phyloP scores from a whole-genome alignment of 2,797 vertebrate species.

The Lagocephalus sceleratus region DNA sequence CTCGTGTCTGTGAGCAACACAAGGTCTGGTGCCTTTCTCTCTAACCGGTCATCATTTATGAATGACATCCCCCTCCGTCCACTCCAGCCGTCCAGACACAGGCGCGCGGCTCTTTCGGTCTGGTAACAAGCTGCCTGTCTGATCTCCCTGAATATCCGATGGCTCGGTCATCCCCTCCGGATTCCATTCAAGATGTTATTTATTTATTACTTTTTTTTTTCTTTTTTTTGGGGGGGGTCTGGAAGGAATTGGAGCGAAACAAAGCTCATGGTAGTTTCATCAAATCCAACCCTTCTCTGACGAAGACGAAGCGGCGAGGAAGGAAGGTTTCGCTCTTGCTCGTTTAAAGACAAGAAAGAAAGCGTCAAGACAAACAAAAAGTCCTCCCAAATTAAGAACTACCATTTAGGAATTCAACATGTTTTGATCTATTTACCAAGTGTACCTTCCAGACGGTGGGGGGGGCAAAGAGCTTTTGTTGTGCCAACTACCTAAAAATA shows the following conservation, averaged over 20 bases:
- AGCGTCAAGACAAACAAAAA: too few species aligned
- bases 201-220: conserved; percentile 16
- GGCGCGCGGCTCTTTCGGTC: conserved; percentile 15
- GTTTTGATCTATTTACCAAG: too few species aligned
- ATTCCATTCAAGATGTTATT: conserved; percentile 24
- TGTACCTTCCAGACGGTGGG: too few species aligned
- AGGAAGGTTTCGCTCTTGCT: too few species aligned
- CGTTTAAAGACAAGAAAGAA: too few species aligned
- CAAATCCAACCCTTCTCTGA: too few species aligned
- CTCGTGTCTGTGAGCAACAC: conserved; percentile 16
- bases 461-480: conserved; percentile 1
- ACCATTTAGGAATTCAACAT: too few species aligned
- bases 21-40: conserved; percentile 1
- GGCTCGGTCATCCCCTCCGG: conserved; percentile 26
- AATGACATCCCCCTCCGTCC: conserved; percentile 48
- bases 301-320: too few species aligned
- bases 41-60: conserved; percentile 51
- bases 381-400: too few species aligned
- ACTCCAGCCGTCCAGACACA: conserved; percentile 35
- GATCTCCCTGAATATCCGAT: conserved; percentile 36
- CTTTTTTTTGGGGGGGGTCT: too few species aligned
- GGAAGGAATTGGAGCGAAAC: too few species aligned
- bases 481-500: conserved; percentile 11
- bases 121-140: conserved; percentile 34
- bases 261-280: too few species aligned